A percentile compares a stretch with the other conserved stretches of the same genome.
These are phyloP conservation scores for Ctenomys sociabilis DNA, from an alignment of 2,113 vertebrate species.

Conservation along the genomic window DNA sequence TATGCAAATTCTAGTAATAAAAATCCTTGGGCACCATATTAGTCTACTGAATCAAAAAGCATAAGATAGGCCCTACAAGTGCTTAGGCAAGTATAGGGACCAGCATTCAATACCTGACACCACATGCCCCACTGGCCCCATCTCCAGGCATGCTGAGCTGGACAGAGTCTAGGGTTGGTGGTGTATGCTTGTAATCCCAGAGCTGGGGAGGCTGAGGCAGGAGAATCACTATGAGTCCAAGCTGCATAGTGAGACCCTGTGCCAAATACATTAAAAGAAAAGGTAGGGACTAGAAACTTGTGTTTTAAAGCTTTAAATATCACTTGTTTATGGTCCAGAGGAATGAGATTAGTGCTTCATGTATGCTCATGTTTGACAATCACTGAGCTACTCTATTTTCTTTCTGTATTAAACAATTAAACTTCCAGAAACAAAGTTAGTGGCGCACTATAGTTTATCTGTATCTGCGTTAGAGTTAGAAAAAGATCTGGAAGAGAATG, in stretches of 20 bases:
- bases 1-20: neutral
- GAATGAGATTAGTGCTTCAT: neutral
- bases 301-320: neutral
- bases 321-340: neutral
- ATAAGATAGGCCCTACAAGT: neutral
- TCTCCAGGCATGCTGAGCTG: too few species aligned
- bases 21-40: neutral
- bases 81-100: too few species aligned
- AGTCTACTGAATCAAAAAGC: conserved; percentile 39
- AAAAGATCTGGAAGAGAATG: conserved; percentile 26
- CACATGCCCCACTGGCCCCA: too few species aligned
- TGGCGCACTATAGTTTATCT: neutral
- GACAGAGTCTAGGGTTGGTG: too few species aligned
- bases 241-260: too few species aligned
- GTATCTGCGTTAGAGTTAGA: neutral
- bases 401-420: neutral
- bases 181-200: too few species aligned
- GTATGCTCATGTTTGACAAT: conserved; percentile 4
- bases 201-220: too few species aligned
- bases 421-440: conserved; percentile 28
- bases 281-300: neutral
- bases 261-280: too few species aligned
- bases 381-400: neutral
- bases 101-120: too few species aligned
- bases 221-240: too few species aligned